These are phyloP conservation scores for Orthonevra nobilis DNA, from an alignment of 2,888 invertebrate species.

Conservation along the genomic window DNA sequence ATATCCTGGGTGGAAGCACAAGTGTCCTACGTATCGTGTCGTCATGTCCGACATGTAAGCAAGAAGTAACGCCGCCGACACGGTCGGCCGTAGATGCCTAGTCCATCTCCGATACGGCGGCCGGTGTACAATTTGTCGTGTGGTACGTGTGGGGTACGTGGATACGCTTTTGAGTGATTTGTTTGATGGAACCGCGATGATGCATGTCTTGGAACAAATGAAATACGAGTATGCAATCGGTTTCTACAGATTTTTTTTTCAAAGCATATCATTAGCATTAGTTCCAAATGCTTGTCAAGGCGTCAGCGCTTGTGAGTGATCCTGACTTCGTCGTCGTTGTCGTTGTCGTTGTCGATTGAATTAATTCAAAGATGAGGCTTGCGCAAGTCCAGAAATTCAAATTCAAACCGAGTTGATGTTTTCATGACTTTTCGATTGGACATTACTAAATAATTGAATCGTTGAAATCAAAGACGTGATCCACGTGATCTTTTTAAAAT, in stretches of 20 bases:
- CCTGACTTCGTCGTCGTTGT: not conserved
- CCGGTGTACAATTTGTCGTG: slow-evolving; percentile 57
- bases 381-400: slow-evolving; percentile 17
- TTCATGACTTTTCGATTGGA: not conserved
- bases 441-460: not conserved
- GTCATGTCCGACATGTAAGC: no score
- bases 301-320: slow-evolving; percentile 12
- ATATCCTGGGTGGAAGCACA: slow-evolving; percentile 64
- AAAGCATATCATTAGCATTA: slow-evolving; percentile 28
- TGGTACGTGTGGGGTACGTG: slow-evolving; percentile 46
- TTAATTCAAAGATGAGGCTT: slow-evolving; percentile 33
- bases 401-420: slow-evolving; percentile 9
- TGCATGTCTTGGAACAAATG: slow-evolving; percentile 45
- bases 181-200: slow-evolving; percentile 62
- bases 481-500: not conserved
- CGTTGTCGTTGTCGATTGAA: slow-evolving; percentile 9
- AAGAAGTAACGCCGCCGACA: slow-evolving; percentile 30
- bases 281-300: slow-evolving; percentile 52
- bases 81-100: slow-evolving; percentile 14
- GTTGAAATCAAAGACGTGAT: slow-evolving; percentile 7
- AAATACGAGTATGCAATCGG: slow-evolving; percentile 46
- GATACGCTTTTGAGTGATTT: slow-evolving; percentile 42
- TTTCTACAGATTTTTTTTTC: slow-evolving; percentile 19
- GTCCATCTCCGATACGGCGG: slow-evolving; percentile 54
- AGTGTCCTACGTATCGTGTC: slow-evolving; percentile 38